These are phyloP conservation scores for Xenentodon cancila DNA, from an alignment of 2,797 vertebrate genomes.

Conservation along the genomic window DNA sequence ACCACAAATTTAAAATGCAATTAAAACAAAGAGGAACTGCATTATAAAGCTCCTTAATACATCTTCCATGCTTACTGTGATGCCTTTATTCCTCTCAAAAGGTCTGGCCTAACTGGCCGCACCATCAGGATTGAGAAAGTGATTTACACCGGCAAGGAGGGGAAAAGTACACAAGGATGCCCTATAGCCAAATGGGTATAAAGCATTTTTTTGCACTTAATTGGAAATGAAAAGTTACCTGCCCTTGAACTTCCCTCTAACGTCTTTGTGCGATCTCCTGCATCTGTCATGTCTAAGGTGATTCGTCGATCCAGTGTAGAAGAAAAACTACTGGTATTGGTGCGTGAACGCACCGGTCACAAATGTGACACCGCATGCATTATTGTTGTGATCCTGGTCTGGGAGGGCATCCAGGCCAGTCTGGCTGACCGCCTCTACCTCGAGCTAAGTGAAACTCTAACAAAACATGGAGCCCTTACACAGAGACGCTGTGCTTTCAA, in stretches of 20 bases:
- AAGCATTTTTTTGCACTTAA: conserved; percentile 2
- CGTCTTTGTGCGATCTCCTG: neutral
- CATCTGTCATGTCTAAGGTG: conserved; percentile 81
- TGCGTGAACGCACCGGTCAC: conserved; percentile 91
- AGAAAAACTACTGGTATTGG: conserved; percentile 95
- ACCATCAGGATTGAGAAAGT: conserved; percentile 97
- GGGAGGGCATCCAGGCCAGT: conserved; percentile 90
- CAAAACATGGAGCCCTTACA: conserved; percentile 90
- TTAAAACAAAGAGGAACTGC: neutral
- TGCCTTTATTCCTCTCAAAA: conserved; percentile 61
- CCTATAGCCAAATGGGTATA: conserved; percentile 99
- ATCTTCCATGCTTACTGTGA: conserved; percentile 23
- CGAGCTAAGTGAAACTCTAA: conserved; percentile 90
- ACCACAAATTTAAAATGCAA: conserved; percentile 22
- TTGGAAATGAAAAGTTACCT: conserved; percentile 1
- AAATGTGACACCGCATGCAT: conserved; percentile 91
- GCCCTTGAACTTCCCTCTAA: neutral
- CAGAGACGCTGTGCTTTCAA: conserved; percentile 96
- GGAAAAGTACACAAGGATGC: conserved; percentile 98
- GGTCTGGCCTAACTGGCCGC: conserved; percentile 91
- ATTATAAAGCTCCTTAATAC: neutral
- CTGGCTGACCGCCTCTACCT: conserved; percentile 91
- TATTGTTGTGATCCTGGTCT: conserved; percentile 93
- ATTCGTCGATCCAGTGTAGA: conserved; percentile 89
- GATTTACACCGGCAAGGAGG: conserved; percentile 98